A percentile compares a stretch with the other conserved stretches of the same genome.
These are phyloP conservation scores for Sus cebifrons DNA, from an alignment of 2,797 vertebrate species.

Conservation along the genomic window DNA sequence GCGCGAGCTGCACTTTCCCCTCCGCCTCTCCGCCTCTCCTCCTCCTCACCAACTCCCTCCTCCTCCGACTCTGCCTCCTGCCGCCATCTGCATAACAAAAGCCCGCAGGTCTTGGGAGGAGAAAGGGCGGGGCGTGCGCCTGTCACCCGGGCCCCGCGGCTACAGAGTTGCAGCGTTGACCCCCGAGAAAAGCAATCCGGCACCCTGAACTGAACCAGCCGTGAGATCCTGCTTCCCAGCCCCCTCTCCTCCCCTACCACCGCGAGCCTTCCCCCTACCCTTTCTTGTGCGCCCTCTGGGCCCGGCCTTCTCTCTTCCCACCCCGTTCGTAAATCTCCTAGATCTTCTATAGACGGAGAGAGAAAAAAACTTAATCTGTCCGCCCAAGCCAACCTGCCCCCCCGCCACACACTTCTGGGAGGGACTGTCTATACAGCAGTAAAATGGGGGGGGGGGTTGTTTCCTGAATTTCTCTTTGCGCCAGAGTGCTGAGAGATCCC, in stretches of 20 bases:
- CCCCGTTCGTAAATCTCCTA: not conserved
- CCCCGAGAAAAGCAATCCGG: not conserved
- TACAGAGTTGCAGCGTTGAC: constrained; percentile 64
- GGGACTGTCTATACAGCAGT: not conserved
- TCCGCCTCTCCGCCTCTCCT: constrained; percentile 75
- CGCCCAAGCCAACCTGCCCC: accelerated
- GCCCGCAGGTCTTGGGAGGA: constrained; percentile 86
- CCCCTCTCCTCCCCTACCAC: accelerated
- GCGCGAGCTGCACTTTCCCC: constrained; percentile 86
- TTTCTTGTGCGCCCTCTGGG: not conserved
- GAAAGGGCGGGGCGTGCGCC: constrained; percentile 77
- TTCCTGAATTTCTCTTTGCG: not conserved
- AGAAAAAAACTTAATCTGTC: constrained; percentile 33
- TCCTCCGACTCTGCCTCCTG: constrained; percentile 86
- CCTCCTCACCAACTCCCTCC: constrained; percentile 73
- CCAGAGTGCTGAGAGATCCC: not conserved
- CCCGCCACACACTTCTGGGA: not conserved
- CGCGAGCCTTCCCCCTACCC: not conserved
- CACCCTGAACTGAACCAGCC: not conserved
- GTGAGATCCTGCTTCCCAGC: not conserved
- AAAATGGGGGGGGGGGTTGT: not conserved
- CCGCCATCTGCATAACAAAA: constrained; percentile 95
- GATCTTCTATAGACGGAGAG: not conserved
- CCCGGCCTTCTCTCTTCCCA: constrained; percentile 26
- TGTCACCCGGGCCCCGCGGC: constrained; percentile 26